Base-by-base conservation (phyloP, 2,113 vertebrate genomes). In the Amphiprion ocellaris region DNA sequence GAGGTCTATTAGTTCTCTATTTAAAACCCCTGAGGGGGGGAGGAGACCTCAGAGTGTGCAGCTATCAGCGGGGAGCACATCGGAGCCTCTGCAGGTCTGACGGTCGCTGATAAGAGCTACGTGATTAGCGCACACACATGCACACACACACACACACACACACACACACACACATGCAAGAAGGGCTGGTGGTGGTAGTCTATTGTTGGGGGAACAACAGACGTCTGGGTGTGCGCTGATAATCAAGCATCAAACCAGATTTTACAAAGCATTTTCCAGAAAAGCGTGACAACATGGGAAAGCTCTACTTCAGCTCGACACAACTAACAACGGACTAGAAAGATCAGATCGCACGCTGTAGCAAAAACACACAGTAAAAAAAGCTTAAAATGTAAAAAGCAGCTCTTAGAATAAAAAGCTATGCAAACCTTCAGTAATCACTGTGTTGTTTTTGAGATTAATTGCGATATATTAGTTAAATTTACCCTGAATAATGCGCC, bases 11-110 rank as follows among this genome's bases (percentile, higher is more conserved):
- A 93, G 89, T 86, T 90, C 83, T 79, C 87, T 86, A 90, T 90
- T 92, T 89, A 87, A 92, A 90, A 81, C 56, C 83, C 89, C 26
- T 3, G 26, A 50, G 23, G 79, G 89, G 87, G 85, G 81, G 77
- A 70, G 89, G 84, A 77, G 82, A 90, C 84, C 87, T 84, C 83
- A 61, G 80, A 76, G 74, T 79, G 72, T 71, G 77, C 77, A 85
- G 88, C 84, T 93, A 93, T 93, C 92, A 92, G 92, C 85, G 53
- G 90, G 90, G 91, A 88, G 89, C 92, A 92, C 82, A 87, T 91
- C 92, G 77, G 90, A 87, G 91, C 85, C 82, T 90, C 85, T 83
- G 88, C 89, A 90, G 91, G 92, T 90, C 91, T 93, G 92, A 92
- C 91, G 89, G 87, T 79, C 83, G 87, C 92, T 91, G 92, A 93